Conservation (phyloP, 2,888 invertebrate genomes). For the Pomacea canaliculata region DNA sequence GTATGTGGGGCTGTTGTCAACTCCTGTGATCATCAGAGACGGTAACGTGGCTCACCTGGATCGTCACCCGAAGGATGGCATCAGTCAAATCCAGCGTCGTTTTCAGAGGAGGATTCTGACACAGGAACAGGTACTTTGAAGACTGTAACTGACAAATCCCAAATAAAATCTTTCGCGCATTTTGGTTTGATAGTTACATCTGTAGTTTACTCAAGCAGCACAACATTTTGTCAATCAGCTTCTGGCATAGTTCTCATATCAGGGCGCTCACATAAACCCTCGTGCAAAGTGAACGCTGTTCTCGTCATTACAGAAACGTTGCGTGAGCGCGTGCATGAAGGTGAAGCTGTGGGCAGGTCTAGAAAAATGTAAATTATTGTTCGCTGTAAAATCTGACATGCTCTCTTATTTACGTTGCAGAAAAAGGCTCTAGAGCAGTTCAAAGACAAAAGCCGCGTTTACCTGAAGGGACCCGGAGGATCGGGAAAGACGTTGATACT, state of each 20-base stretch:
- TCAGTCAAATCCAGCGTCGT: not conserved
- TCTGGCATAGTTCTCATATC: not conserved
- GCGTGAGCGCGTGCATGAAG: not conserved
- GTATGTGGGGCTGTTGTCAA: not conserved
- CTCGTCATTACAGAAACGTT: not conserved
- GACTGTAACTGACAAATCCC: not conserved
- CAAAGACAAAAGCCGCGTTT: slow-evolving; percentile 8
- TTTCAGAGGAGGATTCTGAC: not conserved
- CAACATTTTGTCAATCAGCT: not conserved
- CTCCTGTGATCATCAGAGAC: not conserved
- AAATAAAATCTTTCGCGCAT: too few relatives aligned
- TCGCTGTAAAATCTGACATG: not conserved
- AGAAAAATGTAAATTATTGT: too few relatives aligned
- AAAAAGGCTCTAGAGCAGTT: not conserved
- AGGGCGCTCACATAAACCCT: not conserved
- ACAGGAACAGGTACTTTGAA: not conserved
- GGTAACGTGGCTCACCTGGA: not conserved
- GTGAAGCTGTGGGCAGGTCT: too few relatives aligned
- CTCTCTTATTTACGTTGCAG: not conserved
- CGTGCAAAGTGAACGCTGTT: not conserved
- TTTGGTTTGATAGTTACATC: too few relatives aligned
- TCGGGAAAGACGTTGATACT: slow-evolving; percentile 32
- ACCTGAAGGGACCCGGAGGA: slow-evolving; percentile 31
- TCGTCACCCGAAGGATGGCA: not conserved
- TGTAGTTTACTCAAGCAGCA: not conserved